Evolutionary conservation across 2,113 vertebrate species (phyloP).

Genomic region (Vombatus ursinus): DNA sequence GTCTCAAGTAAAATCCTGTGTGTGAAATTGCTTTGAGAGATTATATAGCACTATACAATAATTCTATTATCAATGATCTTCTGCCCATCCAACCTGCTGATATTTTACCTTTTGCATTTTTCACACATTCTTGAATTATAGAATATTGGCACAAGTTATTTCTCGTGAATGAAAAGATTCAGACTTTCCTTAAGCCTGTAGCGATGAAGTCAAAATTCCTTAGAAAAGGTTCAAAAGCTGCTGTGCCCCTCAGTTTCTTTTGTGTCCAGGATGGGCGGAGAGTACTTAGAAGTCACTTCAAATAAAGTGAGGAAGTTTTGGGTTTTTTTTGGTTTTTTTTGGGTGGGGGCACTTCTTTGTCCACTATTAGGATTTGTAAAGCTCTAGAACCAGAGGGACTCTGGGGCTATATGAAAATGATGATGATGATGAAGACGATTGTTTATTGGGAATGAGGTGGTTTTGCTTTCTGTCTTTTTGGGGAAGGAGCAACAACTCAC

Average conservation of each 20-base stretch:
- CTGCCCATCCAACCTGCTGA: background rate
- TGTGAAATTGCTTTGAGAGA: slow-evolving; percentile 26
- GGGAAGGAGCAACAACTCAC: slow-evolving; percentile 32
- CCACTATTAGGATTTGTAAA: slow-evolving; percentile 2
- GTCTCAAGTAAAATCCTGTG: slow-evolving; percentile 5
- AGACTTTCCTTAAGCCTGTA: slow-evolving; percentile 8
- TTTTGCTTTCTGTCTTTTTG: background rate
- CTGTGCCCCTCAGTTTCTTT: background rate
- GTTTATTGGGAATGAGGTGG: slow-evolving; percentile 35
- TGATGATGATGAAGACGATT: background rate
- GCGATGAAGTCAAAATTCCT: slow-evolving; percentile 6
- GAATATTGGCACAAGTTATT: slow-evolving; percentile 68
- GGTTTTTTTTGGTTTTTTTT: no score
- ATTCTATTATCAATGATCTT: background rate
- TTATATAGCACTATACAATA: background rate
- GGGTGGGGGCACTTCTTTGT: background rate
- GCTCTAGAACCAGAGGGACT: slow-evolving; percentile 7
- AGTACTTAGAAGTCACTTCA: background rate
- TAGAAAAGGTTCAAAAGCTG: slow-evolving; percentile 61
- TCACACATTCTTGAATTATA: slow-evolving; percentile 19
- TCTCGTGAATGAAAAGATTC: slow-evolving; percentile 60
- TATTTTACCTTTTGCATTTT: slow-evolving; percentile 42
- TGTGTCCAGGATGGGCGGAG: background rate
- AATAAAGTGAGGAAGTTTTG: background rate
- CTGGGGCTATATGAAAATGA: background rate